Evolutionary conservation across 2,888 invertebrate species (phyloP).

Genomic region (Patella ulyssiponensis): DNA sequence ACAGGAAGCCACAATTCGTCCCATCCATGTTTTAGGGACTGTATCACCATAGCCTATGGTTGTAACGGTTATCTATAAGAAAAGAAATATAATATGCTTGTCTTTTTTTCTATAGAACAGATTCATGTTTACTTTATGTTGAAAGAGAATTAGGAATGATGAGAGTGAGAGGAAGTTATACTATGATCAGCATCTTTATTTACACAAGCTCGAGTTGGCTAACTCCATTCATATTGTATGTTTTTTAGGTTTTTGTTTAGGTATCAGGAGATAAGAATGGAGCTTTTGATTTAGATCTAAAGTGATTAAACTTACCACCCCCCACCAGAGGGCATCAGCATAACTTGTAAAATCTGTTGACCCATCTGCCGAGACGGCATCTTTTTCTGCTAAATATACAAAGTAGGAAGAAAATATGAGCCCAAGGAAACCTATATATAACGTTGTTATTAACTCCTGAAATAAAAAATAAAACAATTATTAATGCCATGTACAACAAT

Average conservation of each 20-base stretch:
- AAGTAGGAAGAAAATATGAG: conserved; percentile 76
- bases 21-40: conserved; percentile 88
- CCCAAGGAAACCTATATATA: conserved; percentile 75
- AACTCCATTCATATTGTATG: no score
- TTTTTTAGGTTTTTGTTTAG: no score
- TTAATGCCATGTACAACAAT: no score
- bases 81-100: no score
- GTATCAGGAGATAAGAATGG: no score
- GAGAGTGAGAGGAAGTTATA: background rate
- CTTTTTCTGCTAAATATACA: conserved; percentile 93
- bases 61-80: conserved; percentile 83
- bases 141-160: no score
- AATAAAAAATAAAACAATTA: conserved; percentile 30
- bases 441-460: conserved; percentile 75
- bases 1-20: conserved; percentile 89
- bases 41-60: conserved; percentile 90
- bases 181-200: no score
- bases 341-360: conserved; percentile 80
- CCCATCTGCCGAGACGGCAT: conserved; percentile 76
- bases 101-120: no score
- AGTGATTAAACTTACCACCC: conserved; percentile 76
- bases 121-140: no score
- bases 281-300: no score
- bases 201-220: no score
- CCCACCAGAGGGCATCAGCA: conserved; percentile 90